Base-by-base conservation (phyloP, 1,140 invertebrate genomes). In the Drosophila asahinai region DNA sequence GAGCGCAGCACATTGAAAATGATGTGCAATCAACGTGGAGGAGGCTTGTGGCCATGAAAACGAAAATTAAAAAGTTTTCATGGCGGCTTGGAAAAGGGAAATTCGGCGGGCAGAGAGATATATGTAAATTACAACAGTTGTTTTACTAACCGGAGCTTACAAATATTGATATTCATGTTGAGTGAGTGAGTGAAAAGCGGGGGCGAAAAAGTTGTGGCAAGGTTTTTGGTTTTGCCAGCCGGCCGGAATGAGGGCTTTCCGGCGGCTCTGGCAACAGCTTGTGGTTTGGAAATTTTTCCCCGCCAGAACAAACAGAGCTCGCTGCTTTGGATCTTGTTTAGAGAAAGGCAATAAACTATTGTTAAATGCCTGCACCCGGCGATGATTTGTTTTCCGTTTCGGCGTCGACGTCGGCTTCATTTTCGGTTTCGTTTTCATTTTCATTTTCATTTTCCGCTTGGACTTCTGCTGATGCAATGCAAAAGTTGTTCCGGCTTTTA, bases 21-120 rank as follows among this genome's bases (percentile, higher is more conserved):
- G 67, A 86, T 83, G 83, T 83, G 82, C 83, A 84, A 83, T 83
- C 81, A 80, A 73, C 81, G 75, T 62, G 52, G 17, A 33, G 22
- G 51, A 52, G 64, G 55, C 62, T 77, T 77, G 78, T 84, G 83
- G 77, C 81, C 83, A 57, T 87, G 84, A 89, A 86, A 86, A 72
- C 68, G 84, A 87, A 87, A 87, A 87, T 87, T 87, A 89, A 87
- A 87, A 87, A 87, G 84, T 87, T 86, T 74, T 64, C 66, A 22
- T 86, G 76, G 73, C 79, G 76, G 83, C 71, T 63, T 63, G 1
- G 4, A 2, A 17, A 5, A 19, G 30, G 7, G 7, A 51, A 47
- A 38, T 42, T 40, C 3, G 52, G 40, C 8, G 30, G 27, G 15
- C 42, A 8, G 25, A 17, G 11, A 27, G 40, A 52, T 73, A 30